phyloP scores from a whole-genome alignment of 2,797 vertebrate genomes.

The Hydrophis major region DNA sequence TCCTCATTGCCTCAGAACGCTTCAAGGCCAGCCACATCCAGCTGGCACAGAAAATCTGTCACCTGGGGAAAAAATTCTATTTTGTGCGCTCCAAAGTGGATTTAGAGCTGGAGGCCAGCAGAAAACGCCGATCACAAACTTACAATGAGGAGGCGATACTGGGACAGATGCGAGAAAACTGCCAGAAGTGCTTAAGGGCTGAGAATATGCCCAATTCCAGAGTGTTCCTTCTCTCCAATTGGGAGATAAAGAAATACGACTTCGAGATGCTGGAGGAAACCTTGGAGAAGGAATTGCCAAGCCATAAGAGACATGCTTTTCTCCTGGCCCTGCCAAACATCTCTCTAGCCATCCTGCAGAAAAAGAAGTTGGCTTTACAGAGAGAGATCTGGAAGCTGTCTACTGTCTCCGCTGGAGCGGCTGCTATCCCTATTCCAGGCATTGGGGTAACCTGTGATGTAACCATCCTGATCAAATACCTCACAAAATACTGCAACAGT shows the following conservation, averaged over 20 bases:
- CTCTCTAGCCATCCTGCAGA: conserved; percentile 16
- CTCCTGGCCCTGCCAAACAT: conserved; percentile 45
- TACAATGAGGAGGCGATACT: conserved; percentile 42
- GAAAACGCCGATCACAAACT: not conserved
- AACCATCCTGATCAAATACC: conserved; percentile 20
- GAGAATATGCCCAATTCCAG: conserved; percentile 15
- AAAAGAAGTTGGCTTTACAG: conserved; percentile 33
- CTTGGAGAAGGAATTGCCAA: conserved; percentile 55
- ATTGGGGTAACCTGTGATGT: conserved; percentile 32
- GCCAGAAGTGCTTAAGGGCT: conserved; percentile 3
- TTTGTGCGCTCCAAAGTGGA: conserved; percentile 69
- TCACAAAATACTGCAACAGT: conserved; percentile 45
- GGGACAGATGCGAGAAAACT: conserved; percentile 43
- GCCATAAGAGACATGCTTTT: conserved; percentile 51
- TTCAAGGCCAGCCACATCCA: conserved; percentile 55
- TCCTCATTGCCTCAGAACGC: conserved; percentile 34
- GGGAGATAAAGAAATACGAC: conserved; percentile 51
- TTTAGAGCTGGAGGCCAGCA: not conserved
- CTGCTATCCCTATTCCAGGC: conserved; percentile 27
- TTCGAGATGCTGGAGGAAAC: conserved; percentile 53
- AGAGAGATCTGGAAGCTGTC: conserved; percentile 48
- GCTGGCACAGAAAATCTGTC: conserved; percentile 57
- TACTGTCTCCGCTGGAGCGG: conserved; percentile 14
- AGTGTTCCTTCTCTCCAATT: conserved; percentile 62
- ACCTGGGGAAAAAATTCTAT: conserved; percentile 57